phyloP scores from a whole-genome alignment of 2,888 invertebrate species.

The Halocaridina rubra region DNA sequence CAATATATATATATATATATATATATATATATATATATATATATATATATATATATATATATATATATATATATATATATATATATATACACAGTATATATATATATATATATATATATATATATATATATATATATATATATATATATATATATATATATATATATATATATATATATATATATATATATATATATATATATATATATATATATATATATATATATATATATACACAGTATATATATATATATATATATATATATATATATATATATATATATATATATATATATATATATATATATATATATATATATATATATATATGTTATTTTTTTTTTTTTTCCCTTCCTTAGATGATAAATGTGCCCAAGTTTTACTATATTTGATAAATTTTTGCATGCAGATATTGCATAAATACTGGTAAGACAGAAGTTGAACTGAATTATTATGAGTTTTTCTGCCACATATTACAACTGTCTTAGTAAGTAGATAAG shows the following conservation, averaged over 20 bases:
- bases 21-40: not conserved
- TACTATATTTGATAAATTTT: too few species aligned
- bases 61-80: not conserved
- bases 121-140: not conserved
- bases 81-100: not conserved
- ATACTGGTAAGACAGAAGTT: too few species aligned
- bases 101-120: not conserved
- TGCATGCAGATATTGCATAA: too few species aligned
- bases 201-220: not conserved
- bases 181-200: not conserved
- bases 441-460: too few species aligned
- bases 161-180: not conserved
- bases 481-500: too few species aligned
- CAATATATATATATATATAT: not conserved
- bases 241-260: not conserved
- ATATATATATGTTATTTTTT: not conserved
- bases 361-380: too few species aligned
- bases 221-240: not conserved
- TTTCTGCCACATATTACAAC: too few species aligned
- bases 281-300: not conserved
- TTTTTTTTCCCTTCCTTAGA: too few species aligned
- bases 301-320: not conserved
- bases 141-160: not conserved
- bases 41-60: not conserved
- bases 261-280: not conserved